Base-by-base conservation (phyloP, 2,113 vertebrate species). In the Gasterosteus nipponicus region DNA sequence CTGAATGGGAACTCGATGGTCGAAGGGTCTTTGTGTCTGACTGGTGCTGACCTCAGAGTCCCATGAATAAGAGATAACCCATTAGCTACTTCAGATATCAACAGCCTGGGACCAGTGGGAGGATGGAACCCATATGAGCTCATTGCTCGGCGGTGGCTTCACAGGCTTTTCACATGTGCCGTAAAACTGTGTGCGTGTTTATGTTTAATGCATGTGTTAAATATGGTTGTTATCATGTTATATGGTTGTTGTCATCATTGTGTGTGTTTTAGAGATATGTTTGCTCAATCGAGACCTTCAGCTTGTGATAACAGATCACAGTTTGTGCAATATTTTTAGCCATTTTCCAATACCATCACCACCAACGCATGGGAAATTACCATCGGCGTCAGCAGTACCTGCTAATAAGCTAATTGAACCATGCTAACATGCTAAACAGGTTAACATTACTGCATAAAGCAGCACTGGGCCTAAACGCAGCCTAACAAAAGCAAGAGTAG, bases 51-150 rank as follows among this genome's bases (percentile, higher is more conserved):
- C 75, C 80, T 83, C 78, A 19, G 62, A 78, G 33, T 73, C 71
- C 82, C 64, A 88, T 86, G 68, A 92, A 87, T 89, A 90, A 89
- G 77, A 86, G 66, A 92, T 90, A 77, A 76, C 49, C 60, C 72
- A 64, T 60, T 79, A 81, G 76, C 82, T 67, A 58, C 75, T 42
- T 70, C 59, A 56, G 51, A 42, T 62, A 54, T 73, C 64, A 73
- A 31, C 75, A 71, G 53, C 49, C 75, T 41, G 65, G 63, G 80
- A 65, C 83, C 82, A 65, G 66, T 41, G 84, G 85, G 81, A 86
- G 73, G 81, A 81, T 68, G 44, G 56, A 54, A 83, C 84, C 47
- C 78, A 38, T 49, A 46, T 89, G 84, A 85, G 84, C 73, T 87
- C 89, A 87, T 77, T 70, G 75, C 82, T 84, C 86, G 73, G 73